A percentile compares a stretch with the other conserved stretches of the same genome.
These are phyloP conservation scores for Cabera pusaria DNA, from an alignment of 2,888 invertebrate species.

Conservation along the genomic window DNA sequence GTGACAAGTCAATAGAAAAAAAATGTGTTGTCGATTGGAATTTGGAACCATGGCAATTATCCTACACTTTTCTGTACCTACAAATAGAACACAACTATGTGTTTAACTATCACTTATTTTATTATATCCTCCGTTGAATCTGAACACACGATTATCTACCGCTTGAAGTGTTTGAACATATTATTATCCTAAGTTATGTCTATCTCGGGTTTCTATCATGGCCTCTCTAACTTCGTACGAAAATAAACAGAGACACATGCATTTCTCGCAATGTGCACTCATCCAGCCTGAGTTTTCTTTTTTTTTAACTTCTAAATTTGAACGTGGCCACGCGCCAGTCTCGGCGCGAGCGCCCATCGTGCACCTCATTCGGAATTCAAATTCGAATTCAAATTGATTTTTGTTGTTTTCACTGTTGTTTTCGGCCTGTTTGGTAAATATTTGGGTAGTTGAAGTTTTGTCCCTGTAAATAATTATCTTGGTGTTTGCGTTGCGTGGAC, in stretches of 20 bases:
- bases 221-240: slow-evolving; percentile 46
- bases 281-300: slow-evolving; percentile 54
- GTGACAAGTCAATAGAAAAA: too few species aligned
- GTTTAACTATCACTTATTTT: background rate
- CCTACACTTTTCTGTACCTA: too few species aligned
- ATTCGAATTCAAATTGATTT: slow-evolving; percentile 35
- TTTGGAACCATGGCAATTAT: too few species aligned
- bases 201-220: slow-evolving; percentile 37
- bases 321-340: slow-evolving; percentile 77
- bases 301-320: slow-evolving; percentile 76
- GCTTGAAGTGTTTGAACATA: slow-evolving; percentile 17
- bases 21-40: too few species aligned
- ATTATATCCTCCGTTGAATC: slow-evolving; percentile 23
- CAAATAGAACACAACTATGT: too few species aligned
- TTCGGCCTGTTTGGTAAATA: slow-evolving; percentile 56
- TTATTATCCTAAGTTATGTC: slow-evolving; percentile 18
- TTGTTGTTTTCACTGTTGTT: slow-evolving; percentile 26
- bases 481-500: slow-evolving; percentile 26
- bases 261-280: slow-evolving; percentile 75
- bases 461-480: slow-evolving; percentile 22
- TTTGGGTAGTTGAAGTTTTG: slow-evolving; percentile 28
- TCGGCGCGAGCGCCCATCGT: slow-evolving; percentile 58
- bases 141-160: slow-evolving; percentile 16
- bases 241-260: slow-evolving; percentile 59
- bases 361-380: slow-evolving; percentile 52